phyloP scores from a whole-genome alignment of 37 sponge, comb jelly and placozoan species.

The Cliona cf. orientalis region DNA sequence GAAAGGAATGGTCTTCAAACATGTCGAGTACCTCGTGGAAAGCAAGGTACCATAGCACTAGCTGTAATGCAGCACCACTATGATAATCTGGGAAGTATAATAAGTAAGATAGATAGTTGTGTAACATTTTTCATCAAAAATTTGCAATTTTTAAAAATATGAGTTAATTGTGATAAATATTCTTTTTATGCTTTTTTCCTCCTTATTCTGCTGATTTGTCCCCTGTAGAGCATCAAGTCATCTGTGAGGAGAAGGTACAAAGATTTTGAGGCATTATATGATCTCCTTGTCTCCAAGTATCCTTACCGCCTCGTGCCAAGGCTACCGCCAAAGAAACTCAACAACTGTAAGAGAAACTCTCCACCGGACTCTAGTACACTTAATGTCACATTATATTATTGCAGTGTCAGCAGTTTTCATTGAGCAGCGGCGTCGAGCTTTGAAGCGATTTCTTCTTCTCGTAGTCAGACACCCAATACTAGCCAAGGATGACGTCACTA shows the following conservation, averaged over 20 bases:
- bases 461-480: slow-evolving; percentile 87
- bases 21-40: slow-evolving; percentile 77
- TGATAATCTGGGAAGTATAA: too few species aligned
- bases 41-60: too few species aligned
- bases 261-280: slow-evolving; percentile 90
- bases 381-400: not conserved
- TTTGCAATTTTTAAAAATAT: too few species aligned
- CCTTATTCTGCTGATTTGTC: not conserved
- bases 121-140: too few species aligned
- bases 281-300: slow-evolving; percentile 76
- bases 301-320: slow-evolving; percentile 86
- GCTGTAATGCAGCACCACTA: too few species aligned
- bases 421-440: slow-evolving; percentile 68
- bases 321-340: slow-evolving; percentile 91
- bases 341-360: not conserved
- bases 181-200: not conserved
- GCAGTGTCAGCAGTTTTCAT: slow-evolving; percentile 62
- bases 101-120: too few species aligned
- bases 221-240: slow-evolving; percentile 32
- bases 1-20: slow-evolving; percentile 88
- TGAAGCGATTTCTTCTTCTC: slow-evolving; percentile 74
- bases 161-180: not conserved
- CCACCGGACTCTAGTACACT: not conserved
- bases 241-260: slow-evolving; percentile 78
- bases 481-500: slow-evolving; percentile 73